Evolutionary conservation across 2,888 invertebrate species (phyloP).

Genomic region (Tipula lateralis): DNA sequence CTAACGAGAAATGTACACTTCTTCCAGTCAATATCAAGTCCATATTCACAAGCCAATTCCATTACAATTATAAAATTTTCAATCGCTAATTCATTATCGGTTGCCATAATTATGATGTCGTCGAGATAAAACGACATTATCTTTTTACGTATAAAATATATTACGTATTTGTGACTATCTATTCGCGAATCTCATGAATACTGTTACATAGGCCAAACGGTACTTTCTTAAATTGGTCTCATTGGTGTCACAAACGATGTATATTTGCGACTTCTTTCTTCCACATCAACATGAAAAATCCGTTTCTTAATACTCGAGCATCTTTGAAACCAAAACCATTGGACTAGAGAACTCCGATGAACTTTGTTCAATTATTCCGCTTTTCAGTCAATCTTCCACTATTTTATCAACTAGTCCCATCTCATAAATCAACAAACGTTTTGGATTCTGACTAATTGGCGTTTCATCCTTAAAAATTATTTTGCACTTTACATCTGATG

Average conservation of each 20-base stretch:
- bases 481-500: neutral
- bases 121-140: conserved; percentile 27
- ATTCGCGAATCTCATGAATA: conserved; percentile 38
- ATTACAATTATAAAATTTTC: neutral
- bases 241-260: conserved; percentile 44
- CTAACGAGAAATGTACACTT: neutral
- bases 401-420: conserved; percentile 37
- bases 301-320: conserved; percentile 37
- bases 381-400: conserved; percentile 38
- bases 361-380: conserved; percentile 39
- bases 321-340: conserved; percentile 35
- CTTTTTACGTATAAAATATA: neutral
- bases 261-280: conserved; percentile 38
- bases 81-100: neutral
- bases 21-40: neutral
- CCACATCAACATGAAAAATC: conserved; percentile 41
- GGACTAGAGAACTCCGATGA: conserved; percentile 38
- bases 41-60: neutral
- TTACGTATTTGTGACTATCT: too few relatives aligned
- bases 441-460: neutral
- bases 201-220: conserved; percentile 44
- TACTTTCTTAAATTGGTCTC: conserved; percentile 42
- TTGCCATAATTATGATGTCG: conserved; percentile 27
- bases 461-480: neutral
- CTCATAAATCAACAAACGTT: conserved; percentile 32